These are phyloP conservation scores for Sitta europaea DNA, from an alignment of 2,113 vertebrate species.

Conservation along the genomic window DNA sequence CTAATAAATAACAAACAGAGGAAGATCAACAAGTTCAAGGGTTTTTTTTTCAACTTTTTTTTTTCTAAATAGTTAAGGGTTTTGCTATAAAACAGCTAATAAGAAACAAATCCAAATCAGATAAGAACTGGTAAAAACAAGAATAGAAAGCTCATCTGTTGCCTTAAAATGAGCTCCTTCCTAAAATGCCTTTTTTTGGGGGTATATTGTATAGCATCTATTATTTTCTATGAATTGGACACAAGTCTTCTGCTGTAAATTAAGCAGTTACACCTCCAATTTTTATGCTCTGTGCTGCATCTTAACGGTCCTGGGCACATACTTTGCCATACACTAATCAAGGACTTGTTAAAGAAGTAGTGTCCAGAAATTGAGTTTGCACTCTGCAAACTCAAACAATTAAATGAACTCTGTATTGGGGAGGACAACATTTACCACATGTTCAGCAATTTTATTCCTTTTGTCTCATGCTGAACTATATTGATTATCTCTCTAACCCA, in stretches of 20 bases:
- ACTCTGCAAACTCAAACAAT: neutral
- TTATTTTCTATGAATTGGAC: neutral
- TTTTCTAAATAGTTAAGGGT: neutral
- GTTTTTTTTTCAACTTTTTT: neutral
- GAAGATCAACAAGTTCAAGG: neutral
- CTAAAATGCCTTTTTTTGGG: neutral
- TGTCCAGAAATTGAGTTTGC: neutral
- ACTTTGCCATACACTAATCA: neutral
- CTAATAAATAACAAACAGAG: constrained; percentile 68
- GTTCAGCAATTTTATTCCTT: neutral
- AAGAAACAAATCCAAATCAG: neutral
- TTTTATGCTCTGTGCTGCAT: neutral
- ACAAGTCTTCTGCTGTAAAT: neutral
- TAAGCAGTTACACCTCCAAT: neutral
- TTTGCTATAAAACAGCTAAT: neutral
- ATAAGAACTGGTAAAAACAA: neutral
- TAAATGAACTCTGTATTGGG: neutral
- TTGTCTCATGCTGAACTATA: neutral
- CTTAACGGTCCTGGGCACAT: neutral
- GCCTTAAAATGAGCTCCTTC: neutral
- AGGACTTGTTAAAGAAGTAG: neutral
- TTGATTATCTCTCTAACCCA: neutral
- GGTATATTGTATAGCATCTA: neutral
- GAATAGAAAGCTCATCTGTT: neutral
- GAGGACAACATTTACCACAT: neutral